Evolutionary conservation across 2,888 invertebrate genomes (phyloP).

Genomic region (Arctia plantaginis): DNA sequence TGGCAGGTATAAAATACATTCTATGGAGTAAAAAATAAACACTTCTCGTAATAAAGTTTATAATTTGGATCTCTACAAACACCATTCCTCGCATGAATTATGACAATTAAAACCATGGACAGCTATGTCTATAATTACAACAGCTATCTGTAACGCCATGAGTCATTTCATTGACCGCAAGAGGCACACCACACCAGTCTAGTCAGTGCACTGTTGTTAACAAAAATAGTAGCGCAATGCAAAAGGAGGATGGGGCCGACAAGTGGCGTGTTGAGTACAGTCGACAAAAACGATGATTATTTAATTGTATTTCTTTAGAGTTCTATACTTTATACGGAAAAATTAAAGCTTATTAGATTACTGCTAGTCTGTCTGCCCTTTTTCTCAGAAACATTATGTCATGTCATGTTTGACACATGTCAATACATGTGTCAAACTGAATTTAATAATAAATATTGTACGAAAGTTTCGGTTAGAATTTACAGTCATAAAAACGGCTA

Average conservation of each 20-base stretch:
- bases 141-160: slow-evolving; percentile 25
- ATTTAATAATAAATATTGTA: background rate
- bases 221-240: slow-evolving; percentile 2
- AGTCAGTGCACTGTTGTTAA: background rate
- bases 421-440: background rate
- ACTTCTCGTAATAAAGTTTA: background rate
- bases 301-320: background rate
- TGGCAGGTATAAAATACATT: background rate
- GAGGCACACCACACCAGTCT: slow-evolving; percentile 5
- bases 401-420: too few relatives aligned
- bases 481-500: too few relatives aligned
- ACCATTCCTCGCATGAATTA: slow-evolving; percentile 31
- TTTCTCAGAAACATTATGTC: background rate
- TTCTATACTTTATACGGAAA: background rate
- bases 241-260: background rate
- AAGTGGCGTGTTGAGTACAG: background rate
- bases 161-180: slow-evolving; percentile 39
- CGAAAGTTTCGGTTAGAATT: too few relatives aligned
- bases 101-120: slow-evolving; percentile 25
- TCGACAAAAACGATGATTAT: background rate
- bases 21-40: background rate
- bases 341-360: background rate
- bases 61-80: background rate
- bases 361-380: background rate
- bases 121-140: slow-evolving; percentile 32